Percentiles rank a stretch among this genome's conserved stretches.
phyloP scores from a whole-genome alignment of 2,113 vertebrate species.

The Rhea pennata region DNA sequence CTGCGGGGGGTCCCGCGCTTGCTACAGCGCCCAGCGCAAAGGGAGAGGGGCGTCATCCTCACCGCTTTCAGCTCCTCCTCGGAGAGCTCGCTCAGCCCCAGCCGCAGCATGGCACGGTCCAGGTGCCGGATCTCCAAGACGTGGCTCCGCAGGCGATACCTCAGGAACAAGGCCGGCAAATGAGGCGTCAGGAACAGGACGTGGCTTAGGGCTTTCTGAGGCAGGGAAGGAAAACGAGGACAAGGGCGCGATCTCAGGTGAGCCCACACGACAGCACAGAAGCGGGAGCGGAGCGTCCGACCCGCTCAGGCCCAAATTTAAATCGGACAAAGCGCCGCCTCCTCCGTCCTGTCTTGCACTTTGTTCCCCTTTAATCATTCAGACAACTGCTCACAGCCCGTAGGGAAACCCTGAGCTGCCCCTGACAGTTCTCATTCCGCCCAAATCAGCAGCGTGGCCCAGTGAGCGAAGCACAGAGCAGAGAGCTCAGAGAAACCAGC shows the following conservation, averaged over 20 bases:
- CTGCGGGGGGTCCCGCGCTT: not conserved
- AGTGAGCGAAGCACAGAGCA: fast-evolving
- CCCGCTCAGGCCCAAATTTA: fast-evolving
- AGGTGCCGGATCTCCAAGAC: constrained; percentile 83
- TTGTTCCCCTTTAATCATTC: not conserved
- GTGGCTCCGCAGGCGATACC: constrained; percentile 81
- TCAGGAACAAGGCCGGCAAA: constrained; percentile 80
- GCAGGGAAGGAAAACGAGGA: not conserved
- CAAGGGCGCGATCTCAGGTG: too few species aligned
- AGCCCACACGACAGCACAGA: too few species aligned
- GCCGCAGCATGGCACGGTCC: constrained; percentile 83
- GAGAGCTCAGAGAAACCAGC: not conserved
- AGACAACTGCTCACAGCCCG: not conserved
- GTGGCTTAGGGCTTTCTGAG: constrained; percentile 84
- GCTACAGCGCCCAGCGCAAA: not conserved
- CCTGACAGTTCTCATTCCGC: fast-evolving
- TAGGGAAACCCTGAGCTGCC: not conserved
- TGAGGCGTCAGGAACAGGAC: constrained; percentile 87
- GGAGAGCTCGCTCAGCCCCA: constrained; percentile 82
- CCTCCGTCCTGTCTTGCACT: fast-evolving
- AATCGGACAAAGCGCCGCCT: not conserved
- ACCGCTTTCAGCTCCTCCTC: constrained; percentile 87
- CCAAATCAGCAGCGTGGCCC: not conserved
- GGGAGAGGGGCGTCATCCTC: not conserved
- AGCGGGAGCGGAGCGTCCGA: fast-evolving